Conservation (phyloP, 2,797 vertebrate genomes). For the Gymnocypris eckloni region DNA sequence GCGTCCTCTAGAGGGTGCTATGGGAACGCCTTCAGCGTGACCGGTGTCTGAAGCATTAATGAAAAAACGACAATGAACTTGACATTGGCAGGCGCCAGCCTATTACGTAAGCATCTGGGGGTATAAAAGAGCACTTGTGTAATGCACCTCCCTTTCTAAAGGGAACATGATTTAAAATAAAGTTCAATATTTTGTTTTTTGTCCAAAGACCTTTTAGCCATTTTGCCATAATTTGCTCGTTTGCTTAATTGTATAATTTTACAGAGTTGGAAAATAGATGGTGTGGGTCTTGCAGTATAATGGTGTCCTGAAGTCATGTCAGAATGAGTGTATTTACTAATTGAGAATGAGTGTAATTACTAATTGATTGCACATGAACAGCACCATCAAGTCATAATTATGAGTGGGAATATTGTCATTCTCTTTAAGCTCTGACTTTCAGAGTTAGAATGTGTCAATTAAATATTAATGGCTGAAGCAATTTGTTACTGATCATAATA, state of each 20-base stretch:
- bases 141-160: no score
- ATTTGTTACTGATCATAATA: constrained; percentile 12
- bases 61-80: no score
- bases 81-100: no score
- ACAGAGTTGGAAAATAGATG: background rate
- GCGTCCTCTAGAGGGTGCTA: no score
- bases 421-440: background rate
- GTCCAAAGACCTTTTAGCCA: background rate
- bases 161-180: background rate
- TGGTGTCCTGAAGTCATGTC: background rate
- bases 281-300: constrained; percentile 2
- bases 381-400: constrained; percentile 7
- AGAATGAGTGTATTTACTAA: constrained; percentile 7
- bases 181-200: background rate
- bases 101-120: no score
- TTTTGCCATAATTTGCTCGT: background rate
- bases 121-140: no score
- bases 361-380: background rate
- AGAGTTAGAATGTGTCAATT: background rate
- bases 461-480: background rate
- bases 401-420: background rate
- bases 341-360: background rate
- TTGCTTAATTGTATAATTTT: background rate
- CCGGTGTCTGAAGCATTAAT: no score
- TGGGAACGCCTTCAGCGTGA: no score